Evolutionary conservation across 2,113 vertebrate genomes (phyloP).

Genomic region (Casuarius casuarius): DNA sequence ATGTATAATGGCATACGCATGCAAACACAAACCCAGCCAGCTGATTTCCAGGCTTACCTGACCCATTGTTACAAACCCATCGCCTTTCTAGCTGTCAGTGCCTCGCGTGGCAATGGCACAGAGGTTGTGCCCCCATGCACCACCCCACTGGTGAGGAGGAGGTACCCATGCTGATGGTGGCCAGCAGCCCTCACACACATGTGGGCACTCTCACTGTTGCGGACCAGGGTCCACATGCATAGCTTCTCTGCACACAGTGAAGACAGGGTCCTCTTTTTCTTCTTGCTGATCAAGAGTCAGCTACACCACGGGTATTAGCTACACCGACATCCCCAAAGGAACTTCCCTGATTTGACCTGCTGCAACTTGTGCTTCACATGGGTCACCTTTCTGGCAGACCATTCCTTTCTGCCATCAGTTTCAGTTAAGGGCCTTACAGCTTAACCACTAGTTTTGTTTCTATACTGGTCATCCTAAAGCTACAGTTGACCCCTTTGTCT

Average conservation of each 20-base stretch:
- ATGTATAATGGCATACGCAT: rapidly evolving
- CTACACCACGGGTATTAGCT: background rate
- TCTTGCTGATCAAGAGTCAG: background rate
- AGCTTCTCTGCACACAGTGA: background rate
- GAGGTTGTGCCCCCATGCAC: background rate
- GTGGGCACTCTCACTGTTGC: rapidly evolving
- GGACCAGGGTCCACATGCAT: background rate
- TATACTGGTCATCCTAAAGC: background rate
- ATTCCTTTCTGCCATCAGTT: background rate
- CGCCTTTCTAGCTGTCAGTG: background rate
- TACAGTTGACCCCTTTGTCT: background rate
- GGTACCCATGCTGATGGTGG: background rate
- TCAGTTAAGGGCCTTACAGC: background rate
- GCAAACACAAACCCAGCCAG: background rate
- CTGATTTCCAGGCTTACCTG: background rate
- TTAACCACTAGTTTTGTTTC: background rate
- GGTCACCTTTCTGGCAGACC: background rate
- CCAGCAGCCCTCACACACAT: background rate
- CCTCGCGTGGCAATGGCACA: background rate
- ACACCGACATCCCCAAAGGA: background rate
- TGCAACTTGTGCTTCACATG: background rate
- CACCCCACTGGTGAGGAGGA: too few species aligned
- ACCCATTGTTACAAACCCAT: background rate
- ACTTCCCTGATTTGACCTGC: background rate
- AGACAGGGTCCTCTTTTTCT: background rate